phyloP scores from a whole-genome alignment of 2,888 invertebrate genomes.

The Pachycephus smyrnensis region DNA sequence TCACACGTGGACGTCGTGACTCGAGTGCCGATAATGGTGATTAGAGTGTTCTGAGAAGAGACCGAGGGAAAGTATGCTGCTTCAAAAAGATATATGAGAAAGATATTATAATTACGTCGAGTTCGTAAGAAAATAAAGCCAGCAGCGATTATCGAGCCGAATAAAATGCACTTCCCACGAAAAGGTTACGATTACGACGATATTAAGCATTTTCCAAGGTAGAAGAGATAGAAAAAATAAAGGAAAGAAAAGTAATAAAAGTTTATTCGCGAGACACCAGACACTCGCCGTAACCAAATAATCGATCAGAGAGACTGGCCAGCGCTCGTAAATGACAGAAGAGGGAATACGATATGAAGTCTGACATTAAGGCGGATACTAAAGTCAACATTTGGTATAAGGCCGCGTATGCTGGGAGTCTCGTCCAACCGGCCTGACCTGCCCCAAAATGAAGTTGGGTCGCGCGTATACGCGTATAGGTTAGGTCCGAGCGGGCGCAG shows the following conservation, averaged over 20 bases:
- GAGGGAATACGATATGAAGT: neutral
- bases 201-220: neutral
- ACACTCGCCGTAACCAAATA: neutral
- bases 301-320: neutral
- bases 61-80: neutral
- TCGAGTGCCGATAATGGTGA: neutral
- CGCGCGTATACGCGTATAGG: constrained; percentile 20
- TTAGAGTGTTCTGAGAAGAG: neutral
- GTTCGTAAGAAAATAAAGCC: neutral
- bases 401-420: neutral
- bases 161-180: neutral
- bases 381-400: neutral
- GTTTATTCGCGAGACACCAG: neutral
- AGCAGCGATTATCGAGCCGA: no score
- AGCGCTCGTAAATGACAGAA: neutral
- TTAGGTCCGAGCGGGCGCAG: constrained; percentile 6
- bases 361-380: neutral
- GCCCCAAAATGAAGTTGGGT: constrained; percentile 36
- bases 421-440: constrained; percentile 28
- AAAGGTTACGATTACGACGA: neutral
- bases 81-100: neutral
- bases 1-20: neutral
- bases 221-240: neutral
- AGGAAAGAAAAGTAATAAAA: neutral
- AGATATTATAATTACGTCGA: neutral